phyloP scores from a whole-genome alignment of 2,888 invertebrate species.

The Eupithecia subumbrata region DNA sequence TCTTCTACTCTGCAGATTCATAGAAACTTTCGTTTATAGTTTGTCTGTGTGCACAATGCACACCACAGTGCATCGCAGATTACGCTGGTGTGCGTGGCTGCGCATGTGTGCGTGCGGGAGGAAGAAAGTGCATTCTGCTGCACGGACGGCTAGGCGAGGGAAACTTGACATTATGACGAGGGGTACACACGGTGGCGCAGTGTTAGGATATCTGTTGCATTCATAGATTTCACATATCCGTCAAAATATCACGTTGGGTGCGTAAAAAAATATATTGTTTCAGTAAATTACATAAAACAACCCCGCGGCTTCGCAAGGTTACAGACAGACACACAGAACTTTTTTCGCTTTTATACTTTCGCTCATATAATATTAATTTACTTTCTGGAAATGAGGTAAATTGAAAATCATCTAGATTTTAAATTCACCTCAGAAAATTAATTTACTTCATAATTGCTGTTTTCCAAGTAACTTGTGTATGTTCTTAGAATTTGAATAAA shows the following conservation, averaged over 20 bases:
- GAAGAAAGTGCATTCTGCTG: conserved; percentile 83
- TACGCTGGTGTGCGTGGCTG: conserved; percentile 39
- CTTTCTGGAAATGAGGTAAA: neutral
- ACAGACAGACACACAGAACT: neutral
- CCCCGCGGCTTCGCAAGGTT: neutral
- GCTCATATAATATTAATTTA: too few relatives aligned
- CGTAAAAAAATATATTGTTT: neutral
- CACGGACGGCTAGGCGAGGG: conserved; percentile 73
- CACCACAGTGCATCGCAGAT: conserved; percentile 26
- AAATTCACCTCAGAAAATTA: neutral
- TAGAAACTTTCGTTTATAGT: conserved; percentile 45
- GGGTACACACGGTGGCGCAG: conserved; percentile 39
- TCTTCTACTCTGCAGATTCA: conserved; percentile 34
- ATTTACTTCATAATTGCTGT: neutral
- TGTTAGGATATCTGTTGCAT: conserved; percentile 26
- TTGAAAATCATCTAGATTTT: neutral
- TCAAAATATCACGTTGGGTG: neutral
- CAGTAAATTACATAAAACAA: neutral
- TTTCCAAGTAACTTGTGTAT: neutral
- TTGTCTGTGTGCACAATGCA: conserved; percentile 30
- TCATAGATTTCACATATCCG: neutral
- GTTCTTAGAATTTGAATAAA: too few relatives aligned
- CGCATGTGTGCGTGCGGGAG: conserved; percentile 51
- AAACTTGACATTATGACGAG: conserved; percentile 69
- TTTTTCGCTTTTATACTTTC: neutral